Base-by-base conservation (phyloP, 2,797 vertebrate genomes). In the Anisognathus igniventris region DNA sequence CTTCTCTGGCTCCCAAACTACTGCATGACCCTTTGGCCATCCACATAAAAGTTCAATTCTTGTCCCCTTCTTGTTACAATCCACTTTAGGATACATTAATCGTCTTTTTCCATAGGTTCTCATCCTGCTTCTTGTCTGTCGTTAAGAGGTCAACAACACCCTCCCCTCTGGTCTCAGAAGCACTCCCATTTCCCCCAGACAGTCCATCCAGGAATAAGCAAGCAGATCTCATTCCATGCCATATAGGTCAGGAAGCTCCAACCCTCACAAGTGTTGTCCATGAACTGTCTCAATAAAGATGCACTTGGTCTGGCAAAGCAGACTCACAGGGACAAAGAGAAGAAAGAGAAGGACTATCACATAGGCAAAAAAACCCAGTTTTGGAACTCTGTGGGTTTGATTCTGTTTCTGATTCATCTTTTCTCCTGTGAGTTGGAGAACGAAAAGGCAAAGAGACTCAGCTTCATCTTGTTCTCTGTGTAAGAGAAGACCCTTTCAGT, bases 301-400 rank as follows among this genome's bases (percentile, higher is more conserved):
- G 14, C 39, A 18, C 7, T 61, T 68, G 13, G 20, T 35, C 42
- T 65, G 37, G 24, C 8, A 86, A 72, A 87, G 25, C 8, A 80
- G 35, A 74, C 57, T 71, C 61, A 86, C 6, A 30, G 7, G 20
- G 16, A 77, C 22, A 79, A 82, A 58, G n/a, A 50, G 10, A 28
- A 77, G 14, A 31, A 60, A 5, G 22, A 57, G 20, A 17, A 68
- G 12, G 45, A 31, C 16, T 30, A 24, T 7, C 14, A 10, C 23
- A 58, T 0, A 37, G 4, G 13, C 14, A 74, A 74, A 88, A 0
- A 0, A 68, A 40, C 4, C 2, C 1, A 31, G 10, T 30, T 83
- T 68, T 5, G 42, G 23, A 30, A 70, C n/a, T 40, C 48, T 35
- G 0, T 4, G 3, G 2, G 5, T 75, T 82, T 75, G 50, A 68